These are phyloP conservation scores for Bovichtus variegatus DNA, from an alignment of 2,797 vertebrate species.

Conservation along the genomic window DNA sequence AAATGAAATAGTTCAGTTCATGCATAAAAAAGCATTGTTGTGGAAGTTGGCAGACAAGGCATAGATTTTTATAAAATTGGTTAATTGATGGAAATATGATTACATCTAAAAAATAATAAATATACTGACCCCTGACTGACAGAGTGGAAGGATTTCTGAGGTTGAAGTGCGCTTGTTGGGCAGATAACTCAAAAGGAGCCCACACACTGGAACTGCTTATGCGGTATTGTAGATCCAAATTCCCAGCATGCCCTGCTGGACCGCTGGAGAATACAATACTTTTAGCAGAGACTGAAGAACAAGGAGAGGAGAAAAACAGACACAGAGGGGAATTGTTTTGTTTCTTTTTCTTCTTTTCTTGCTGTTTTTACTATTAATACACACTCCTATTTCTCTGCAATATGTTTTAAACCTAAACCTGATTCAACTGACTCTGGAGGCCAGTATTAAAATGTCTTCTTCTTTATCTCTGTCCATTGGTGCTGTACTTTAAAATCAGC, in stretches of 20 bases:
- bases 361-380: background rate
- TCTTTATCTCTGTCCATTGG: background rate
- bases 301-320: slow-evolving; percentile 10
- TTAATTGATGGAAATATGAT: slow-evolving; percentile 58
- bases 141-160: slow-evolving; percentile 4
- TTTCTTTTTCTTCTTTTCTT: slow-evolving; percentile 19
- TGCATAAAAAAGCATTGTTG: background rate
- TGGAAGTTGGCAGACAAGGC: slow-evolving; percentile 51
- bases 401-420: background rate
- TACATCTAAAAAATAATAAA: slow-evolving; percentile 30
- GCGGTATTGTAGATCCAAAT: slow-evolving; percentile 26
- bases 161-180: background rate
- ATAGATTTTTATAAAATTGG: slow-evolving; percentile 27
- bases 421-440: background rate
- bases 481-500: too few species aligned
- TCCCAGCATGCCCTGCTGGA: slow-evolving; percentile 50
- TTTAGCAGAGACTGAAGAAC: slow-evolving; percentile 17
- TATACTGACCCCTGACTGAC: slow-evolving; percentile 5
- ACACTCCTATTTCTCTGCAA: background rate
- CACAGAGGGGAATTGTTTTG: slow-evolving; percentile 7
- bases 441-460: background rate
- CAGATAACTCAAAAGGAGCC: slow-evolving; percentile 18
- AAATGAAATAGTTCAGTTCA: background rate
- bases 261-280: slow-evolving; percentile 35
- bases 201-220: background rate